phyloP scores from a whole-genome alignment of 2,113 vertebrate species.

The Neodontobutis hainanensis region DNA sequence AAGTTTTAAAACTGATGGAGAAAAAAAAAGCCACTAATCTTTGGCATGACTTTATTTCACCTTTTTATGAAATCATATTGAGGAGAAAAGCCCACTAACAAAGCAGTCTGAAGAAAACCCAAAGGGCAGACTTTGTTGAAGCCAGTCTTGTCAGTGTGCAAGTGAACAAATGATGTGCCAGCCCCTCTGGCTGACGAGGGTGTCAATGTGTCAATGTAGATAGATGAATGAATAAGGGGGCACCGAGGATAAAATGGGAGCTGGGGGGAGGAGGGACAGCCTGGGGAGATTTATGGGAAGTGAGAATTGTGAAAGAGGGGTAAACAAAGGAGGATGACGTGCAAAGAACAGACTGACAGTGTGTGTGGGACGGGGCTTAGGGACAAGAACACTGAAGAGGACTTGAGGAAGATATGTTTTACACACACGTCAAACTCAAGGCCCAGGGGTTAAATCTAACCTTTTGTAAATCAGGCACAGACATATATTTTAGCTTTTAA shows the following conservation, averaged over 20 bases:
- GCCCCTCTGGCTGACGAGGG: constrained; percentile 38
- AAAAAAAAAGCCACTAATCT: no score
- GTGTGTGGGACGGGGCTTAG: constrained; percentile 11
- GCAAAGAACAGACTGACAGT: constrained; percentile 30
- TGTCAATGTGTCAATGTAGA: constrained; percentile 57
- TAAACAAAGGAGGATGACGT: constrained; percentile 24
- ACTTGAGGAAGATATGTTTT: neutral
- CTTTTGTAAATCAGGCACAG: no score
- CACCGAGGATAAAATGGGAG: constrained; percentile 26
- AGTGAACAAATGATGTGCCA: constrained; percentile 65
- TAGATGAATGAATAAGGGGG: constrained; percentile 51
- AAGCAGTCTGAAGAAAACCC: neutral
- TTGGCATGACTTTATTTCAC: no score
- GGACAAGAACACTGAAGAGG: constrained; percentile 19
- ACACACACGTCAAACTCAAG: no score
- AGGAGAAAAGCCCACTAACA: neutral
- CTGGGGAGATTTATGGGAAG: constrained; percentile 44
- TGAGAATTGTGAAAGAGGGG: constrained; percentile 19
- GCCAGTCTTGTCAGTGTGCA: constrained; percentile 30
- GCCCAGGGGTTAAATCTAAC: no score
- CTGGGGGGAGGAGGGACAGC: constrained; percentile 22
- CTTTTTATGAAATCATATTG: constrained; percentile 1
- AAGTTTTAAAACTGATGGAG: no score
- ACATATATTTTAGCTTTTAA: no score
- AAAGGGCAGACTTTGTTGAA: constrained; percentile 25